Evolutionary conservation across 2,113 vertebrate genomes (phyloP), one percentile per base, ranked within the genome.

Genomic region (Leptodactylus fuscus): DNA sequence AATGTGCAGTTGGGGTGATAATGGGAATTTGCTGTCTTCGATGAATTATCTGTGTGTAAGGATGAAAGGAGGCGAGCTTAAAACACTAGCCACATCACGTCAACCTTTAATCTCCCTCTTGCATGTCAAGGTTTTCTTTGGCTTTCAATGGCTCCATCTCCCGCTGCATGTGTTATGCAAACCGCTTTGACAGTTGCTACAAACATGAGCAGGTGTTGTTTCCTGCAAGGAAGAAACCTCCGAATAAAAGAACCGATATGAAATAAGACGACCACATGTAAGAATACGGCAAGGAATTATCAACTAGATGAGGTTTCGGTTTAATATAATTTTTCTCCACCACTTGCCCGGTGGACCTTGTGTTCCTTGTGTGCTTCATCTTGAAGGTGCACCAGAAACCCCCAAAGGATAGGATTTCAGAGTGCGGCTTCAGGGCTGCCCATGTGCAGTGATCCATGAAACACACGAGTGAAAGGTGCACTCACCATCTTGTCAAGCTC

Each of bases 191-290:
- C 76, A 80, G 76, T 85, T 71, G 83, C 36, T 55, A 36, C 60
- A 85, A 70, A 79, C 78, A 49, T n/a, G 48, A 70, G 62, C 83
- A 85, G 83, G 83, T 85, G 83, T 44, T 85, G 65, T 41, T 79
- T 85, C 83, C 75, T 55, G 12, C 77, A 27, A 65, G 83, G 46
- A 78, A 12, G 27, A 44, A 41, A 24, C 46, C 44, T 55, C 22
- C 44, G 70, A 79, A 79, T 79, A 70, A 85, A 70, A 58, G 29
- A 85, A 70, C 11, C 55, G 36, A 41, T 24, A 38, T 34, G 27
- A 60, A 76, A 83, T 65, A 76, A 44, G 29, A 60, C 27, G 53
- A 48, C 36, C 0, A 4, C 1, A 38, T 69, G 18, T 22, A 58
- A 44, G 69, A 27, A 71, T 58, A 22, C 29, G 36, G 24, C 16